Percentiles rank a stretch among this genome's conserved stretches.
Evolutionary conservation across 2,113 vertebrate genomes (phyloP).

Genomic region (Takifugu flavidus): DNA sequence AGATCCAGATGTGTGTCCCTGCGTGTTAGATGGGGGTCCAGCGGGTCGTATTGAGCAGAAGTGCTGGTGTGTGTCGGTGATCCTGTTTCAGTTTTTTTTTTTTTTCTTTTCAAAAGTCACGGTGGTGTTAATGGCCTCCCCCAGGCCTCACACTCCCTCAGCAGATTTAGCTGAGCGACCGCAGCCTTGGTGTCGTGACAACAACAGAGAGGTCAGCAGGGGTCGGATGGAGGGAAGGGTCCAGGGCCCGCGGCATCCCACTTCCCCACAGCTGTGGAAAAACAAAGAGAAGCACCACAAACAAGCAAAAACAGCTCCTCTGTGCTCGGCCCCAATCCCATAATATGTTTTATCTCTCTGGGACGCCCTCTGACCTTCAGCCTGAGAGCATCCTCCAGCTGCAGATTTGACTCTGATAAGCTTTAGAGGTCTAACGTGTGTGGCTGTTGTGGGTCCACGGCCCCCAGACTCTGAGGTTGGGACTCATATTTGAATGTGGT

Average conservation of each 20-base stretch:
- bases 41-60: constrained; percentile 31
- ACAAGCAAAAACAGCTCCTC: constrained; percentile 7
- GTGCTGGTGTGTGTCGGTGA: constrained; percentile 20
- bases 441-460: too few species aligned
- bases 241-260: constrained; percentile 5
- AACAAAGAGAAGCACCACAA: constrained; percentile 37
- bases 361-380: neutral
- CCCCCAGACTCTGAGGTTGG: too few species aligned
- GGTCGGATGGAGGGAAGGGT: constrained; percentile 37
- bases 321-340: neutral
- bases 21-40: too few species aligned
- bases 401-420: too few species aligned
- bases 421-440: too few species aligned
- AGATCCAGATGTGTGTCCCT: constrained; percentile 13
- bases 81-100: constrained; percentile 22
- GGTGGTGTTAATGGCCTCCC: constrained; percentile 22
- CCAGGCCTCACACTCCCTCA: constrained; percentile 18
- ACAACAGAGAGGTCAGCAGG: constrained; percentile 19
- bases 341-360: neutral
- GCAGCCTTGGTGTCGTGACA: constrained; percentile 21
- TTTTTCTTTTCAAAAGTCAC: neutral
- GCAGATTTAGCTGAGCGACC: constrained; percentile 13
- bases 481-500: too few species aligned
- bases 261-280: constrained; percentile 30
- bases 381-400: too few species aligned